Percentiles rank a stretch among this genome's conserved stretches.
phyloP scores from a whole-genome alignment of 2,113 vertebrate species.

The Mesembrinibis cayennensis region DNA sequence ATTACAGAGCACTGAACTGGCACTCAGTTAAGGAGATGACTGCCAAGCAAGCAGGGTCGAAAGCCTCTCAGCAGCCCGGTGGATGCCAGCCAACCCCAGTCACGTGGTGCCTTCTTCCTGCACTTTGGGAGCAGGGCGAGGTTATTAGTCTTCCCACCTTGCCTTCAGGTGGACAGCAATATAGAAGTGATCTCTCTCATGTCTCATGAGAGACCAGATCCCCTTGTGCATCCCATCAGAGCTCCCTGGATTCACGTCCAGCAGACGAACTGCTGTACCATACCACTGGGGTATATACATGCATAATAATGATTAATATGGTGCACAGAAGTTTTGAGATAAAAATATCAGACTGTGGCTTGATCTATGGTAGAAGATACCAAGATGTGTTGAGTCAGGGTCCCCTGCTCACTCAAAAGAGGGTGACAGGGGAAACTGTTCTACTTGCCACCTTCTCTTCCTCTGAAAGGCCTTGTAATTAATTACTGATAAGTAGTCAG shows the following conservation, averaged over 20 bases:
- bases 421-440: not conserved
- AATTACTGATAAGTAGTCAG: not conserved
- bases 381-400: not conserved
- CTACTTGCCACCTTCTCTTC: not conserved
- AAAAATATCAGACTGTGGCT: not conserved
- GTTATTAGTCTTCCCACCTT: not conserved
- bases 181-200: not conserved
- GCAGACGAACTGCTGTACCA: accelerated
- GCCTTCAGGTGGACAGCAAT: not conserved
- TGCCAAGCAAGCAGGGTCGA: not conserved
- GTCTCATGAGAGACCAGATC: not conserved
- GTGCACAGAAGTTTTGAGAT: not conserved
- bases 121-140: not conserved
- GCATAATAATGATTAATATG: not conserved
- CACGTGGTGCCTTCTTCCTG: not conserved
- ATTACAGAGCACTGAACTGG: not conserved
- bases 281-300: not conserved
- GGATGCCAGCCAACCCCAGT: not conserved
- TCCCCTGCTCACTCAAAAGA: not conserved
- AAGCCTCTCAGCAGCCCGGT: not conserved
- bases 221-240: not conserved
- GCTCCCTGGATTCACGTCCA: not conserved
- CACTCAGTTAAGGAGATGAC: not conserved
- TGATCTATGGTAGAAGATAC: not conserved
- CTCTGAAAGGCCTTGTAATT: not conserved